Base-by-base conservation (phyloP, 2,888 invertebrate species). In the Helicoverpa assulta region DNA sequence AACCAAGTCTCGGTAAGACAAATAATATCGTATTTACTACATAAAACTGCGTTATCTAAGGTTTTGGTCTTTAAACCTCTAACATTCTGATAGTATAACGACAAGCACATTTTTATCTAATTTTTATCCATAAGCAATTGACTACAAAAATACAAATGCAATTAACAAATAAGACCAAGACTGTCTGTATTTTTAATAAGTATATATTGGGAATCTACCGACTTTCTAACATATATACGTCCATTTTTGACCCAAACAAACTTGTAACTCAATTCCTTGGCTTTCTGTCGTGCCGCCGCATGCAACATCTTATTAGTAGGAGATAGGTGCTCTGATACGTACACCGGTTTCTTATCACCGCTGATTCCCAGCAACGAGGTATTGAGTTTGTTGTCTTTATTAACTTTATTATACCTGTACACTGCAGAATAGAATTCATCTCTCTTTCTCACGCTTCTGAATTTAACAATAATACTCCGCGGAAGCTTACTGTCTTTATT, bases 191-290 rank as follows among this genome's bases (percentile, higher is more conserved):
- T 4, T 51, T 51, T 51, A 16, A 51, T 51, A 18, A 61, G n/a
- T 47, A 70, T 57, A 10, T 47, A 29, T 3, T 21, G n/a, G 37
- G 53, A 47, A 0, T 55, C 58, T 0, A 47, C 51, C 0, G 12
- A 10, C 16, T 70, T 70, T 40, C 51, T 59, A 0, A 52, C 64
- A 50, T 29, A 69, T 10, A 69, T 63, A n/a, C 68, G 57, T 0
- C 62, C 62, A 43, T 58, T 68, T 26, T 43, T 59, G 0, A 64
- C 51, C 69, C 69, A 70, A 7, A 56, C 57, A 40, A 65, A 65
- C 26, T 61, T 52, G 19, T 65, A 70, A 21, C 60, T 56, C 0
- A 47, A 12, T 16, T 65, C 61, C 18, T 61, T 70, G 3, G 65
- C 65, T 14, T 58, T 60, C 56, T 29, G 57, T 53, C 4, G 65